Base-by-base conservation (phyloP, 2,797 vertebrate species). In the Peromyscus melanophrys region DNA sequence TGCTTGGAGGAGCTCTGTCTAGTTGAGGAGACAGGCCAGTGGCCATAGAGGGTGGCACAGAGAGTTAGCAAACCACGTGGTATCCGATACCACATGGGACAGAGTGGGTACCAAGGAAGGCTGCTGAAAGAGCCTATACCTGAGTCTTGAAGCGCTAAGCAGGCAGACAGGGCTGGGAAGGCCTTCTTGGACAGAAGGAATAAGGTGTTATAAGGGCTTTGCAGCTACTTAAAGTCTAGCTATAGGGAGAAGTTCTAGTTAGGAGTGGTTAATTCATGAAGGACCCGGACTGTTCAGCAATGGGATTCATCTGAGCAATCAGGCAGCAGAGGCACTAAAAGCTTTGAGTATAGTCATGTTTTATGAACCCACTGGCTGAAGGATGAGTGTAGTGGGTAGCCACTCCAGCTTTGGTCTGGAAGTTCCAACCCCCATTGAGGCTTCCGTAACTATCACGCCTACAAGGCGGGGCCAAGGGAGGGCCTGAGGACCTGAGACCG, bases 101-200 rank as follows among this genome's bases (percentile, higher is more conserved):
- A 69, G 29, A 78, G 34, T 1, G 12, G n/a, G 4, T 40, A 29
- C 43, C 37, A 25, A 46, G 55, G n/a, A 89, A 78, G 40, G n/a
- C 34, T 63, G 34, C 43, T 46, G 5, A 17, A 40, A 23, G 25
- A 89, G 13, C 52, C 17, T 29, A 2, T 2, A 40, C 83, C 49
- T 46, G 57, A 76, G 11, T 87, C 89, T 67, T 77, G 40, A 81
- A 86, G 69, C 9, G 52, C 52, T 73, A 80, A 61, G 34, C 67
- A 57, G n/a, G 73, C 43, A 78, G 46, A 61, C 9, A 83, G 49
- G 31, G 25, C 40, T 59, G 43, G 40, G 16, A 86, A 93, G 43
- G 80, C 73, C 37, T 76, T 86, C 82, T 75, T 63, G 76, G 34
- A 6, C 12, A 92, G 85, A 87, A 85, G 80, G 61, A 59, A 57